Conservation (phyloP, 2,888 invertebrate species). For the Tipula confusa region DNA sequence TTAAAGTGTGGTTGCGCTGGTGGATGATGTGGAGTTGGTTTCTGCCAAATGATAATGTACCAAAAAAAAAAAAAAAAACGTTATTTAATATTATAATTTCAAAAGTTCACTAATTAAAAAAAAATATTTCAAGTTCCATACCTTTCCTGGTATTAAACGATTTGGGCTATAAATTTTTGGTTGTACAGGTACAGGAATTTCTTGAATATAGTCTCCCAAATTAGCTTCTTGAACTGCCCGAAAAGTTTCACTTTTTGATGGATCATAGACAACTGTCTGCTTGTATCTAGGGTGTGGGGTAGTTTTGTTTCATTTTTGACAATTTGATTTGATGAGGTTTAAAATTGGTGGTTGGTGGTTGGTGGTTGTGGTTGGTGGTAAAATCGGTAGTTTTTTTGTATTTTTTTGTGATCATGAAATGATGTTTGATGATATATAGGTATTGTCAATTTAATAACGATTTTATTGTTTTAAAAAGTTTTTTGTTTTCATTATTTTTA, state of each 20-base stretch:
- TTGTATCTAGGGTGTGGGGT: slow-evolving; percentile 51
- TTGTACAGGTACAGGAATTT: slow-evolving; percentile 67
- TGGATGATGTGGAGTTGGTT: slow-evolving; percentile 43
- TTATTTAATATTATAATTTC: not conserved
- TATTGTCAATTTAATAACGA: slow-evolving; percentile 32
- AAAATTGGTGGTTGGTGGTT: not conserved
- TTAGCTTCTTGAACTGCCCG: slow-evolving; percentile 79
- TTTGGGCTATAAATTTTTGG: slow-evolving; percentile 68
- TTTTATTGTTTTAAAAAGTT: slow-evolving; percentile 30
- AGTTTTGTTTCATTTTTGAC: slow-evolving; percentile 32
- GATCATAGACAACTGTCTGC: slow-evolving; percentile 76
- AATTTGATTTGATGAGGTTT: slow-evolving; percentile 13
- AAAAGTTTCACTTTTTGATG: slow-evolving; percentile 83
- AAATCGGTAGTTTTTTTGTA: slow-evolving; percentile 10
- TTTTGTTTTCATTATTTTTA: slow-evolving; percentile 34
- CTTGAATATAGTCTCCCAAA: slow-evolving; percentile 60
- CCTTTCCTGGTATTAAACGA: slow-evolving; percentile 55
- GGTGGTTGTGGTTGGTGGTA: slow-evolving; percentile 21
- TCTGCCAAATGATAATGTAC: slow-evolving; percentile 36
- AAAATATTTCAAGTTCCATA: no score
- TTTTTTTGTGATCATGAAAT: slow-evolving; percentile 33
- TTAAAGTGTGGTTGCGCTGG: slow-evolving; percentile 42
- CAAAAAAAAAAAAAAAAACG: slow-evolving; percentile 29
- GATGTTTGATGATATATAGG: slow-evolving; percentile 42
- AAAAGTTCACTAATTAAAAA: no score